phyloP scores from a whole-genome alignment of 2,888 invertebrate species.

The Fragum fragum region DNA sequence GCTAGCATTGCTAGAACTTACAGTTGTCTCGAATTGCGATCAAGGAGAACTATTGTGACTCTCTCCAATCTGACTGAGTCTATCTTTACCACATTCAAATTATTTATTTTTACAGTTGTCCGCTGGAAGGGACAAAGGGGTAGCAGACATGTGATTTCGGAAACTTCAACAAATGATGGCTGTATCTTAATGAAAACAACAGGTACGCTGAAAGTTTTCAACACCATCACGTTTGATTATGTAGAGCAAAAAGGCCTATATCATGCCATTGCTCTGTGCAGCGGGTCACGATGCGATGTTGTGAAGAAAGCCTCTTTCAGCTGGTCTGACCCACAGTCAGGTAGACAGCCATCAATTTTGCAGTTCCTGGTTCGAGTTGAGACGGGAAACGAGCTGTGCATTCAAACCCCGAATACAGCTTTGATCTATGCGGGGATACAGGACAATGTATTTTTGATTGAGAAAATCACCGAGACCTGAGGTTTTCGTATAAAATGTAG shows the following conservation, averaged over 20 bases:
- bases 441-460: conserved; percentile 8
- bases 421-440: background rate
- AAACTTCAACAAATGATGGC: background rate
- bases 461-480: background rate
- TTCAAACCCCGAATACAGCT: background rate
- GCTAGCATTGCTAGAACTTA: no score
- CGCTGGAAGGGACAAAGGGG: conserved; percentile 1
- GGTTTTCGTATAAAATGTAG: no score
- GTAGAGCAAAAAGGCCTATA: background rate
- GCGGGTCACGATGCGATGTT: background rate
- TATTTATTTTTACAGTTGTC: background rate
- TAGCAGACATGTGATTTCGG: background rate
- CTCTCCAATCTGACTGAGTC: no score
- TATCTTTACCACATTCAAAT: no score
- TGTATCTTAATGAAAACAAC: background rate
- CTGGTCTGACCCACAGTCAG: background rate
- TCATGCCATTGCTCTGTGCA: background rate
- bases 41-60: no score
- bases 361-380: conserved; percentile 14
- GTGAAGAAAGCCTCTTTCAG: background rate
- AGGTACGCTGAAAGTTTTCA: background rate
- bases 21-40: no score
- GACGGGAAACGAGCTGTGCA: background rate
- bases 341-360: background rate
- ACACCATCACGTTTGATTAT: background rate